A percentile compares a stretch with the other conserved stretches of the same genome.
These are phyloP conservation scores for Neolamprologus multifasciatus DNA, from an alignment of 2,797 vertebrate species.

Conservation along the genomic window DNA sequence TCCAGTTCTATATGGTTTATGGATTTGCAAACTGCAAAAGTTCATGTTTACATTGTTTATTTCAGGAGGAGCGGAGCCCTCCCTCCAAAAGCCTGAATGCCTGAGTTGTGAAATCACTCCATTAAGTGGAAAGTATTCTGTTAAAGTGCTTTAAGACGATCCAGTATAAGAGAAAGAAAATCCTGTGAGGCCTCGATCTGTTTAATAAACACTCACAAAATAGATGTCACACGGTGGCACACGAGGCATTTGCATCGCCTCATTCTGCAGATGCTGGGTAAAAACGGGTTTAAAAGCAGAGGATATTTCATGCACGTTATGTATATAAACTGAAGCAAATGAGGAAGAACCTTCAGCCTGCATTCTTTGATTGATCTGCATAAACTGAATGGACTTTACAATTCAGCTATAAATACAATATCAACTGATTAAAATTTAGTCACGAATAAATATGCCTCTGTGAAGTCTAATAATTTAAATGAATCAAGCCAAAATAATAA, in stretches of 20 bases:
- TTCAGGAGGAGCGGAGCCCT: background rate
- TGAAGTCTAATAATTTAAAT: background rate
- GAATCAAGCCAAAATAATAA: background rate
- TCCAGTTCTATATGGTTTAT: background rate
- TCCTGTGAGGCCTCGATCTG: conserved; percentile 9
- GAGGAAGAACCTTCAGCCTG: background rate
- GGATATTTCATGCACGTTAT: background rate
- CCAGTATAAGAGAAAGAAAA: conserved; percentile 39
- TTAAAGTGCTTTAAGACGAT: conserved; percentile 44
- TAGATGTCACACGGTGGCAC: too few species aligned
- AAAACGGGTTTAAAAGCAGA: background rate
- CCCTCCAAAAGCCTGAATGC: conserved; percentile 23
- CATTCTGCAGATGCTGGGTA: background rate
- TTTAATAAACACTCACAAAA: conserved; percentile 46
- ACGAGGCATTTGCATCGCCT: background rate
- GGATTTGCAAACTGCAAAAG: background rate
- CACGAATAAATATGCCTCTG: background rate
- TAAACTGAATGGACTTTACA: background rate
- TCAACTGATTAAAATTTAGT: background rate
- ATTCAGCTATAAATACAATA: background rate
- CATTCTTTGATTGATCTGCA: background rate
- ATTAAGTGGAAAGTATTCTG: conserved; percentile 50
- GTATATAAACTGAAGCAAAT: background rate
- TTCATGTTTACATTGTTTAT: conserved; percentile 38
- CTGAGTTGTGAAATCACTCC: conserved; percentile 50